phyloP scores from a whole-genome alignment of 2,888 invertebrate species.

The Teleogryllus oceanicus region DNA sequence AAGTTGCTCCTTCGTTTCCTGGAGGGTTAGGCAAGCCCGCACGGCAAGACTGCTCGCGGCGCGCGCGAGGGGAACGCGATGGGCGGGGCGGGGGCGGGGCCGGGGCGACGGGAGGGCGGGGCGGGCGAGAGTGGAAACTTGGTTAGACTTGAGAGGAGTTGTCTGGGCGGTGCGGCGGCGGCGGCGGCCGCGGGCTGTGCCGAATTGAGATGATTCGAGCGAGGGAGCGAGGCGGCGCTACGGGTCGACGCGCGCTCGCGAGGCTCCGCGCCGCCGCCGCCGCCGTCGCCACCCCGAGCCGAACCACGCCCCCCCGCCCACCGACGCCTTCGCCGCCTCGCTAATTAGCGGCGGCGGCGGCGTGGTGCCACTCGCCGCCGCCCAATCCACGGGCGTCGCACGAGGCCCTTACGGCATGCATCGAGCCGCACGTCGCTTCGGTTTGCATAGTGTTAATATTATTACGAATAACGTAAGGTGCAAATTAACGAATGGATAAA shows the following conservation, averaged over 20 bases:
- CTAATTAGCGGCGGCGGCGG: too few relatives aligned
- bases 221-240: not conserved
- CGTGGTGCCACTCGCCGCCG: too few relatives aligned
- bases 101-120: not conserved
- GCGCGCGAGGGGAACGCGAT: not conserved
- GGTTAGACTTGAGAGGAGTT: slow-evolving; percentile 27
- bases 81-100: slow-evolving; percentile 18
- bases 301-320: not conserved
- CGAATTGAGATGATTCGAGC: slow-evolving; percentile 34
- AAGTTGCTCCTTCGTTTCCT: slow-evolving; percentile 37
- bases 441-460: too few relatives aligned
- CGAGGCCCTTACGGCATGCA: too few relatives aligned
- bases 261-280: not conserved
- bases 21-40: slow-evolving; percentile 37
- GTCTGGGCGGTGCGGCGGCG: slow-evolving; percentile 21
- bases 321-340: too few relatives aligned
- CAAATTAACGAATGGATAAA: too few relatives aligned
- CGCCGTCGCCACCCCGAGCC: not conserved
- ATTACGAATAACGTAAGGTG: too few relatives aligned
- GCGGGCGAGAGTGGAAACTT: slow-evolving; percentile 27
- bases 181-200: slow-evolving; percentile 23
- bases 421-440: too few relatives aligned
- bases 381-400: too few relatives aligned
- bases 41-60: slow-evolving; percentile 31
- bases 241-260: slow-evolving; percentile 12